Conservation (phyloP, 2,797 vertebrate genomes). For the Molossus alvarezi region DNA sequence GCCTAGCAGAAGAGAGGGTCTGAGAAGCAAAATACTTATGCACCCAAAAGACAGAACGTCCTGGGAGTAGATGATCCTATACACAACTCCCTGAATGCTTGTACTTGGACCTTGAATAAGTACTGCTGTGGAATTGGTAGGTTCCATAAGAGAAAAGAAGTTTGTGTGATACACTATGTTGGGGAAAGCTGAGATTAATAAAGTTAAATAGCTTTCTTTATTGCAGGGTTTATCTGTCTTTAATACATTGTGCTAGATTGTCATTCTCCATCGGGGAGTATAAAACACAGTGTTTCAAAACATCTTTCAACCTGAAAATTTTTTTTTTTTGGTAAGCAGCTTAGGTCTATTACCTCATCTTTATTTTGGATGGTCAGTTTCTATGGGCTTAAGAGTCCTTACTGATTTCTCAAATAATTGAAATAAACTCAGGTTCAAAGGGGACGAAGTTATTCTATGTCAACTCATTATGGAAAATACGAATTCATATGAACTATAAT, state of each 20-base stretch:
- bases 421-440: slow-evolving; percentile 12
- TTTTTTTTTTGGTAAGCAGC: background rate
- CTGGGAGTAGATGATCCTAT: background rate
- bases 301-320: background rate
- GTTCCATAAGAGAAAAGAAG: background rate
- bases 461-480: background rate
- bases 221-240: background rate
- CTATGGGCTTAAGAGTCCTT: background rate
- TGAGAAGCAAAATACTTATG: background rate
- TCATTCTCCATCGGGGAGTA: background rate
- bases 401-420: slow-evolving; percentile 43
- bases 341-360: background rate
- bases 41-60: background rate
- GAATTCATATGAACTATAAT: background rate
- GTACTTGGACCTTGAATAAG: background rate
- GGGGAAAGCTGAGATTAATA: background rate
- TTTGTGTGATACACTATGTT: background rate
- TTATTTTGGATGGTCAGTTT: background rate
- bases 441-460: background rate
- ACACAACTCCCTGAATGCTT: background rate
- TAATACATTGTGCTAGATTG: background rate
- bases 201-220: background rate
- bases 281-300: background rate
- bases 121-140: background rate
- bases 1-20: background rate